Base-by-base conservation (phyloP, 2,113 vertebrate species). In the Trachemys scripta region DNA sequence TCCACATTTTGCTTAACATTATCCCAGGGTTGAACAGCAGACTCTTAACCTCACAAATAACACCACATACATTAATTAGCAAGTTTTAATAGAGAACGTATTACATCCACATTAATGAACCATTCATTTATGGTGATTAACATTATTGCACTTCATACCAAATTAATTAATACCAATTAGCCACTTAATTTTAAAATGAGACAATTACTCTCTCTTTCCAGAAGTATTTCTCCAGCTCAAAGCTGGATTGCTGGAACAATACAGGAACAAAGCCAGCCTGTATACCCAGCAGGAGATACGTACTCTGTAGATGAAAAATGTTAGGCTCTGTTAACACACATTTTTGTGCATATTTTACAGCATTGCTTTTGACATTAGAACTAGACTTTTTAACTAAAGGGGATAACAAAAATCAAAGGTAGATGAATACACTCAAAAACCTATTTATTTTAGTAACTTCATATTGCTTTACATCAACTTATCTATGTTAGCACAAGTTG, bases 91-190 rank as follows among this genome's bases (percentile, higher is more conserved):
- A 35, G 25, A n/a, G 31, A 54, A 82, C 51, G 78, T 76, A 27
- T 82, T 86, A 85, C 76, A 54, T 85, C 53, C 62, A 69, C 87
- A 80, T n/a, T 22, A 6, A 50, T 27, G 88, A 84, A 75, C 47
- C 38, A 3, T 56, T 19, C 86, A 22, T 17, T 29, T 90, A 89
- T 53, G 62, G 11, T 20, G 62, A 95, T 82, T 96, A 94, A 87
- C 25, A 16, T 10, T 69, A 62, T 2, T 24, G 69, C 50, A n/a
- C 91, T 94, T 92, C 92, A 90, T 80, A 62, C 88, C 86, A 50
- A 80, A 65, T 93, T 94, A 95, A 97, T 97, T 94, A 78, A 93
- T 96, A 96, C 94, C 92, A 82, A 95, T 84, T 89, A 95, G 80
- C 45, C 82, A 78, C 84, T 97, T 93, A 94, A 96, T 93, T 88